Base-by-base conservation (phyloP, 2,113 vertebrate genomes). In the Bos javanicus region DNA sequence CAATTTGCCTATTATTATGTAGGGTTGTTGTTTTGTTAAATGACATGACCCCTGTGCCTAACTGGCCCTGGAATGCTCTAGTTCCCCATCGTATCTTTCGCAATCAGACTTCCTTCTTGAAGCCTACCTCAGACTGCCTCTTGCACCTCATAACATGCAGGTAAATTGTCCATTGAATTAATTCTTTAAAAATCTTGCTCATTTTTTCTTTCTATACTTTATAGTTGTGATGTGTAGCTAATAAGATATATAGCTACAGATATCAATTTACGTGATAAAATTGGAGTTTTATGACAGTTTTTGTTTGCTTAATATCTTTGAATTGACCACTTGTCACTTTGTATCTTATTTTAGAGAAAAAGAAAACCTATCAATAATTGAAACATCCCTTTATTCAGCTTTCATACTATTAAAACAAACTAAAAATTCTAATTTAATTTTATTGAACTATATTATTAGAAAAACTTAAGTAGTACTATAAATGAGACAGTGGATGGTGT, bases 361-460 rank as follows among this genome's bases (percentile, higher is more conserved):
- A 2, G 52, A 36, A 93, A 91, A 11, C 8, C 21, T 9, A 78
- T n/a, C 60, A 86, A 80, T 95, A 91, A 93, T 86, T 64, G 80
- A 94, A 90, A 76, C 10, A 91, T 56, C 3, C 15, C 87, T 96
- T 57, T 48, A 78, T 87, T 95, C 33, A 62, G 17, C 28, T 87
- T 88, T 95, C 64, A 94, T 9, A 48, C 15, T 67, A 26, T 76
- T 85, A 83, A 90, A 91, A 13, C 62, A 94, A 39, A 7, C 90
- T 54, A 56, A 80, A 95, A 87, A 57, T 85, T 1, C 25, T 80
- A 90, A 59, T 60, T 98, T 90, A 90, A 97, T 59, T 97, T 88
- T 56, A 62, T 17, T 80, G 56, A 25, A 39, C 52, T 28, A 6
- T 15, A 54, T 94, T 50, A 93, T 26, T 78, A 84, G 50, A 59